phyloP scores from a whole-genome alignment of 2,113 vertebrate genomes.

The Typhlomys cinereus region DNA sequence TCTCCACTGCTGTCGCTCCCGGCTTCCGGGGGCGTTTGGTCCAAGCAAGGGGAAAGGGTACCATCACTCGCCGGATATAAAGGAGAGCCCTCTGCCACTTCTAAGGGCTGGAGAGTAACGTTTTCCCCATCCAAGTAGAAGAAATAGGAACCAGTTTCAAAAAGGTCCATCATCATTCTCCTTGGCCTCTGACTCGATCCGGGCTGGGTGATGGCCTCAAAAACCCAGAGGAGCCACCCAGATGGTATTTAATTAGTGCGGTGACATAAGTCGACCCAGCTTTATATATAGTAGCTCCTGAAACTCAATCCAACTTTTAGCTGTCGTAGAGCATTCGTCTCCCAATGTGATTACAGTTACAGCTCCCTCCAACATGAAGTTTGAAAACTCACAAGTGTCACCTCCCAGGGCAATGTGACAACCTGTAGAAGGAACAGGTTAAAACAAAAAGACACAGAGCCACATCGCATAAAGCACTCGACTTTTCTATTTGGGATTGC shows the following conservation, averaged over 20 bases:
- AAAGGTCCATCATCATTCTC: slow-evolving; percentile 99
- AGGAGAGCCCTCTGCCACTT: slow-evolving; percentile 93
- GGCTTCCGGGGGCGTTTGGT: slow-evolving; percentile 90
- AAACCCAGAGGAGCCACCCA: slow-evolving; percentile 87
- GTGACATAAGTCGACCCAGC: slow-evolving; percentile 93
- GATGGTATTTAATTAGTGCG: slow-evolving; percentile 97
- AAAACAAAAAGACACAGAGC: background rate
- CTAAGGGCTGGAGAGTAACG: slow-evolving; percentile 93
- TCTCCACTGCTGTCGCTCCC: slow-evolving; percentile 95
- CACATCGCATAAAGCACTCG: rapidly evolving
- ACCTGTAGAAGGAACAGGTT: background rate
- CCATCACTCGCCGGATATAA: slow-evolving; percentile 92
- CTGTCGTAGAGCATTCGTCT: slow-evolving; percentile 92
- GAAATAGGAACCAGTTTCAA: slow-evolving; percentile 98
- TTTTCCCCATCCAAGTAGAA: slow-evolving; percentile 96
- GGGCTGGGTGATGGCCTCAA: slow-evolving; percentile 83
- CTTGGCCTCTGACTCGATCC: slow-evolving; percentile 81
- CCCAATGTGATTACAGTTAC: slow-evolving; percentile 86
- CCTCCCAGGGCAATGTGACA: background rate
- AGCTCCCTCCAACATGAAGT: slow-evolving; percentile 76
- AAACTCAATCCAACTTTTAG: slow-evolving; percentile 97
- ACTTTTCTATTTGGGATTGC: slow-evolving; percentile 22
- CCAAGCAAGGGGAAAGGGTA: slow-evolving; percentile 91
- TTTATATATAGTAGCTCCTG: slow-evolving; percentile 98
- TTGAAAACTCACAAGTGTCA: slow-evolving; percentile 62